Evolutionary conservation across 2,888 invertebrate genomes (phyloP).

Genomic region (Leucozona laternaria): DNA sequence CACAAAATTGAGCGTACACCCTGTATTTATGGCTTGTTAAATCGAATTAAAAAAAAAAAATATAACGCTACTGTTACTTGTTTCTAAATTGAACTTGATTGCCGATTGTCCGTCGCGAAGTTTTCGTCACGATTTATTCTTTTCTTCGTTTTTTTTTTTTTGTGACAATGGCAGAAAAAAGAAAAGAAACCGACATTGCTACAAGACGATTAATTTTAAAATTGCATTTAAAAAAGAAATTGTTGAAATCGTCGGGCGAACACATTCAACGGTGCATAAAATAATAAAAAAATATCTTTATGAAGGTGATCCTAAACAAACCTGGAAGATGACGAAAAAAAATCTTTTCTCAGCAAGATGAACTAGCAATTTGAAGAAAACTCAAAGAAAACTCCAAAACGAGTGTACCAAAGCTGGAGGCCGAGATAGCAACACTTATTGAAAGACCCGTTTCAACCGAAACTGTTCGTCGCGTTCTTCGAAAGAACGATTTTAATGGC

Average conservation of each 20-base stretch:
- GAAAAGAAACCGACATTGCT: too few species aligned
- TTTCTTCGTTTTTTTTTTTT: background rate
- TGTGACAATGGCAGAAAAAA: background rate
- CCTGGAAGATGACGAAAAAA: background rate
- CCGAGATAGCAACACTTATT: background rate
- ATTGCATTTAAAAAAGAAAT: background rate
- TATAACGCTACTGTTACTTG: too few species aligned
- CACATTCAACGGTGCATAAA: background rate
- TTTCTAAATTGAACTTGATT: too few species aligned
- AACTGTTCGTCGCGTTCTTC: background rate
- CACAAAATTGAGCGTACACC: too few species aligned
- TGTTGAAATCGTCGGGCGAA: background rate
- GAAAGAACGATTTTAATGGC: too few species aligned
- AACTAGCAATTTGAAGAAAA: too few species aligned
- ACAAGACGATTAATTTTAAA: too few species aligned
- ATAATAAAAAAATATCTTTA: background rate
- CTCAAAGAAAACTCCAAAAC: background rate
- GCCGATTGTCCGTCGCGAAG: background rate
- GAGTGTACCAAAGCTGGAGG: background rate
- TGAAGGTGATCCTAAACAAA: background rate
- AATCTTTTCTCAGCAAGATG: conserved; percentile 1
- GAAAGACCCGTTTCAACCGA: background rate
- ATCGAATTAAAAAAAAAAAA: too few species aligned
- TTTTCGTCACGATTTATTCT: background rate
- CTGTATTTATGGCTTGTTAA: too few species aligned